These are phyloP conservation scores for Ascaphus truei DNA, from an alignment of 2,113 vertebrate genomes.

Conservation along the genomic window DNA sequence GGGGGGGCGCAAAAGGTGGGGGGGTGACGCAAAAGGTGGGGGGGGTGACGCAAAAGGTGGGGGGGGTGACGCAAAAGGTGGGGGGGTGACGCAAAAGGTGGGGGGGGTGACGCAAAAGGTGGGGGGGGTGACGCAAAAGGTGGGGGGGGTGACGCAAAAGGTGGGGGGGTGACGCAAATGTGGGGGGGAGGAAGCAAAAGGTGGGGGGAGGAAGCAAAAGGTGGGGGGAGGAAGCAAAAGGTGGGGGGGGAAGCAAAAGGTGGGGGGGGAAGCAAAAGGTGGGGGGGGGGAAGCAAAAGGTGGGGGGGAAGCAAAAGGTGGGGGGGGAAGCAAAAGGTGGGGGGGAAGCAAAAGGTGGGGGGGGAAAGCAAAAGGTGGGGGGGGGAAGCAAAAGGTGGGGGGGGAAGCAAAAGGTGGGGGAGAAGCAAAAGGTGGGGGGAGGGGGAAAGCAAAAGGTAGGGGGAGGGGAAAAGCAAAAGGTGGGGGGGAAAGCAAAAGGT, in stretches of 20 bases:
- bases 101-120: too few species aligned
- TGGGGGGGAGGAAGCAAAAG: background rate
- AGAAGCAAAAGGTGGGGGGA: background rate
- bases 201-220: background rate
- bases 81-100: background rate
- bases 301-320: background rate
- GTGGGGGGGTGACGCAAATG: too few species aligned
- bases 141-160: background rate
- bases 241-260: background rate
- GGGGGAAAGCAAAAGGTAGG: slow-evolving; percentile 47
- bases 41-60: background rate
- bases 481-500: background rate
- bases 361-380: background rate
- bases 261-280: background rate
- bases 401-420: background rate
- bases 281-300: background rate
- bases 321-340: background rate
- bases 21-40: background rate
- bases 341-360: background rate
- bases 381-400: background rate
- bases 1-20: background rate
- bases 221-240: background rate
- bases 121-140: background rate
- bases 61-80: background rate
- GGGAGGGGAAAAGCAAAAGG: background rate